phyloP scores from a whole-genome alignment of 1,140 invertebrate species.

The Drosophila miranda region DNA sequence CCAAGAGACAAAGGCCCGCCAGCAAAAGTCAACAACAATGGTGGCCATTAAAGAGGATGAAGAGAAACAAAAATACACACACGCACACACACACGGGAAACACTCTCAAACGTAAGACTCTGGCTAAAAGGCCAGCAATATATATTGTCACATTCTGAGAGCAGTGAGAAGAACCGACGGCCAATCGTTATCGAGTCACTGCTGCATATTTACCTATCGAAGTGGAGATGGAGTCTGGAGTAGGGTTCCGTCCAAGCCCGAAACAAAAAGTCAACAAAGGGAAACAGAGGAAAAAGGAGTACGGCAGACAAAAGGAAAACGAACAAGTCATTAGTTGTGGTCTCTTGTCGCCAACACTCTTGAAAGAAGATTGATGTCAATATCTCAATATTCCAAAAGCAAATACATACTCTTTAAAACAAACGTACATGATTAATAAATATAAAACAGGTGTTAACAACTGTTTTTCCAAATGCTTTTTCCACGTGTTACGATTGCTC shows the following conservation, averaged over 20 bases:
- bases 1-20: conserved; percentile 23
- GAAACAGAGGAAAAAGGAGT: not conserved
- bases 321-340: conserved; percentile 2
- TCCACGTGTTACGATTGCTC: not conserved
- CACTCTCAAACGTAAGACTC: conserved; percentile 4
- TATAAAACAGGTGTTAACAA: no score
- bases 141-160: conserved; percentile 46
- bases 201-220: conserved; percentile 36
- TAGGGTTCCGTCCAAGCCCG: not conserved
- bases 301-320: conserved; percentile 3
- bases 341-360: no score
- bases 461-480: conserved; percentile 13
- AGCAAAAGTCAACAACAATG: conserved; percentile 51
- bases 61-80: conserved; percentile 24
- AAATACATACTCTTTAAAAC: no score
- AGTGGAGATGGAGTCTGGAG: no score
- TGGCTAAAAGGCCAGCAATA: conserved; percentile 29
- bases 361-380: not conserved
- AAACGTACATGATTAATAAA: no score
- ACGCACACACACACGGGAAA: conserved; percentile 24
- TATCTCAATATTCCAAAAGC: no score
- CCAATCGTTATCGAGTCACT: conserved; percentile 26
- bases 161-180: not conserved
- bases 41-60: conserved; percentile 26
- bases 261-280: conserved; percentile 6